A percentile compares a stretch with the other conserved stretches of the same genome.
phyloP scores from a whole-genome alignment of 2,113 vertebrate species.

The Hippocampus abdominalis region DNA sequence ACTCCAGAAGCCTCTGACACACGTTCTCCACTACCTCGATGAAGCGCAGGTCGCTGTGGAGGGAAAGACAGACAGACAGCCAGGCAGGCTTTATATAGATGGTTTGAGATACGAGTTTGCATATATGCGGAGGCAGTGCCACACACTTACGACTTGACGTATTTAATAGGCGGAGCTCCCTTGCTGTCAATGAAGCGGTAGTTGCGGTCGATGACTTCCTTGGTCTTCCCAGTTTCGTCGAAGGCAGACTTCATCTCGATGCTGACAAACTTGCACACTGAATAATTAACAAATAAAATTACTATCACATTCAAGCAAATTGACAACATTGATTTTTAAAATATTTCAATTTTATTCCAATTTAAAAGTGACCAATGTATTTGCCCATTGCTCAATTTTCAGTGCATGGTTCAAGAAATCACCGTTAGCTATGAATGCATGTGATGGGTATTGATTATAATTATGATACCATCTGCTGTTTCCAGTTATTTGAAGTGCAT shows the following conservation, averaged over 20 bases:
- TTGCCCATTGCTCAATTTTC: too few relatives aligned
- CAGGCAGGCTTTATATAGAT: background rate
- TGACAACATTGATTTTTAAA: background rate
- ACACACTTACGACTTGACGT: conserved; percentile 90
- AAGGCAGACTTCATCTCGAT: conserved; percentile 95
- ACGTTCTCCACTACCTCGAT: conserved; percentile 95
- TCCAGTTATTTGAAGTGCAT: background rate
- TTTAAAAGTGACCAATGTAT: too few relatives aligned
- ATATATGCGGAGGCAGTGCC: background rate
- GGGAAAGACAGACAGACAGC: too few relatives aligned
- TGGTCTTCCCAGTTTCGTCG: conserved; percentile 90
- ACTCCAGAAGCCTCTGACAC: conserved; percentile 90
- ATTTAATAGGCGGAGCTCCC: conserved; percentile 83
- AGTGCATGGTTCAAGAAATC: too few relatives aligned
- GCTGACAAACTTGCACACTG: conserved; percentile 94
- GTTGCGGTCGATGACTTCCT: conserved; percentile 88
- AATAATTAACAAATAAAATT: background rate
- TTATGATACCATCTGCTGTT: background rate
- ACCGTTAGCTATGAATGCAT: too few relatives aligned
- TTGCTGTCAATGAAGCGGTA: conserved; percentile 89
- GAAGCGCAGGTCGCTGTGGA: conserved; percentile 85
- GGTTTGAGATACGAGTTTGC: too few relatives aligned
- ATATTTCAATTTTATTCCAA: background rate
- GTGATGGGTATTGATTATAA: too few relatives aligned
- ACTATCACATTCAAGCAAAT: background rate